Conservation (phyloP, 2,888 invertebrate genomes). For the Acanthosepion esculentum region DNA sequence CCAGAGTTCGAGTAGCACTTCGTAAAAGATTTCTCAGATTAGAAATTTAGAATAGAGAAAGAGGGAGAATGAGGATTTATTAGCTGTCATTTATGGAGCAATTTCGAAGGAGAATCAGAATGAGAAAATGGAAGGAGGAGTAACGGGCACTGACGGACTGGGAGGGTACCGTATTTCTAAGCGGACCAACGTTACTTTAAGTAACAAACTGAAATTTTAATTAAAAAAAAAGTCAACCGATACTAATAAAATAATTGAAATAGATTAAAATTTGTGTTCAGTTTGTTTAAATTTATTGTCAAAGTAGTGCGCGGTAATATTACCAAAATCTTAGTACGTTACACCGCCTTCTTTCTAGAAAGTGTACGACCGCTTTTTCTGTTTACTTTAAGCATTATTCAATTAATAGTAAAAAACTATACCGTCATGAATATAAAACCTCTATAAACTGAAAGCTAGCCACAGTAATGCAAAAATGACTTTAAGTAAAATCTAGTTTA, state of each 20-base stretch:
- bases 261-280: neutral
- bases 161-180: neutral
- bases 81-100: no score
- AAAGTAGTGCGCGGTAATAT: neutral
- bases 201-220: no score
- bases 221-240: no score
- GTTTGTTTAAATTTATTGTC: neutral
- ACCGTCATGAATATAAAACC: neutral
- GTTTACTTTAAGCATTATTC: no score
- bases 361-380: no score
- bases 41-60: neutral
- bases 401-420: neutral
- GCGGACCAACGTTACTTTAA: no score
- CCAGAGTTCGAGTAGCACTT: neutral
- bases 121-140: neutral
- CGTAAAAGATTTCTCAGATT: neutral
- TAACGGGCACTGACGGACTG: neutral
- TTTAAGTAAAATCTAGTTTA: neutral
- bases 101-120: neutral
- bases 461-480: neutral
- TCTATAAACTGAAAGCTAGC: no score
- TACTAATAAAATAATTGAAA: no score
- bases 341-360: no score
- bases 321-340: no score
- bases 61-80: conserved; percentile 11